Conservation (phyloP, 2,797 vertebrate genomes). For the Parambassis ranga region DNA sequence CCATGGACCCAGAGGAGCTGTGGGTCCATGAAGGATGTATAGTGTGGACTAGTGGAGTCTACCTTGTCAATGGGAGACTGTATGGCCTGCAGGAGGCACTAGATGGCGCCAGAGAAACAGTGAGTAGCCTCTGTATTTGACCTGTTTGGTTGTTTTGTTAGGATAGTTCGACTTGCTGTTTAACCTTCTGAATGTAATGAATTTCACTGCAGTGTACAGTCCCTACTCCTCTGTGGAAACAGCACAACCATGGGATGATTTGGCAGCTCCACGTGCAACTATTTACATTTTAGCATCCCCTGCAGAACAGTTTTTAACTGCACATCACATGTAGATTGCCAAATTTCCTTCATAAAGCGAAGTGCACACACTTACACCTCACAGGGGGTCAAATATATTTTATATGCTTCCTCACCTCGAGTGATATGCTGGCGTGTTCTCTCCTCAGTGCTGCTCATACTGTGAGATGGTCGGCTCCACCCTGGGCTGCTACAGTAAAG, state of each 20-base stretch:
- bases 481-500: conserved; percentile 98
- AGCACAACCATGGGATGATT: too few relatives aligned
- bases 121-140: conserved; percentile 71
- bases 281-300: too few relatives aligned
- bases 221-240: too few relatives aligned
- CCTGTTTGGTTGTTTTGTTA: neutral
- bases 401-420: neutral
- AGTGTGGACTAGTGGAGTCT: conserved; percentile 98
- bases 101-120: conserved; percentile 95
- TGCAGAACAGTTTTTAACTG: too few relatives aligned
- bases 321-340: too few relatives aligned
- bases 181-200: too few relatives aligned
- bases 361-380: too few relatives aligned
- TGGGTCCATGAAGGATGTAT: conserved; percentile 98
- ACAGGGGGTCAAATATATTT: too few relatives aligned
- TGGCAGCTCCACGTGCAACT: too few relatives aligned
- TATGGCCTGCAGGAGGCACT: conserved; percentile 98
- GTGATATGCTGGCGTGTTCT: neutral
- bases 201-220: too few relatives aligned
- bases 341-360: too few relatives aligned
- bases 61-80: conserved; percentile 95
- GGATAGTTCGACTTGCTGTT: too few relatives aligned
- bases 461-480: conserved; percentile 96
- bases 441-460: conserved; percentile 90
- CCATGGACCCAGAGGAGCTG: conserved; percentile 98